Evolutionary conservation across 2,888 invertebrate species (phyloP).

Genomic region (Phrixothrix hirtus): DNA sequence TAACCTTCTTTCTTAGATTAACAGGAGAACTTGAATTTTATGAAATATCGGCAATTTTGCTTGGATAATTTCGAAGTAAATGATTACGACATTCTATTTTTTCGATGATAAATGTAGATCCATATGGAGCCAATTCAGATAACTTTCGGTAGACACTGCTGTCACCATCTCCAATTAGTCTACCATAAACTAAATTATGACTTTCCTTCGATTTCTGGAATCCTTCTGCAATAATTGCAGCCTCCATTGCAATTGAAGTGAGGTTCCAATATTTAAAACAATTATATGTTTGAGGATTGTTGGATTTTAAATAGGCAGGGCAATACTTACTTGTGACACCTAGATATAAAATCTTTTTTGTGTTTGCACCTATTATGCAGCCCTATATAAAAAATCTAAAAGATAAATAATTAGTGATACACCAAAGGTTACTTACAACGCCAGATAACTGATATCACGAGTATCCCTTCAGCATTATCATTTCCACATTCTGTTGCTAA

Average conservation of each 20-base stretch:
- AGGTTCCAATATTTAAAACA: conserved; percentile 42
- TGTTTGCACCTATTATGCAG: conserved; percentile 1
- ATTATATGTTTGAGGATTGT: conserved; percentile 17
- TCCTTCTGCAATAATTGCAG: conserved; percentile 5
- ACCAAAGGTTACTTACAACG: background rate
- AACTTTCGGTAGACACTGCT: conserved; percentile 3
- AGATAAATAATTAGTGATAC: background rate
- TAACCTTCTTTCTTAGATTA: background rate
- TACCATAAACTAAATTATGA: conserved; percentile 4
- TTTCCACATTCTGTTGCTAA: background rate
- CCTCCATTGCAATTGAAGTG: conserved; percentile 30
- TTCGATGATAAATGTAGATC: background rate
- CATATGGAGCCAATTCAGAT: background rate
- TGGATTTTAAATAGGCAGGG: background rate
- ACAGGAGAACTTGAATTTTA: too few relatives aligned
- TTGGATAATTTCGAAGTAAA: background rate
- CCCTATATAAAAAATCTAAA: background rate
- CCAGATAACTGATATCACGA: background rate
- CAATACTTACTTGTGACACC: conserved; percentile 7
- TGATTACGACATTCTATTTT: conserved; percentile 4
- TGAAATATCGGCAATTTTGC: too few relatives aligned
- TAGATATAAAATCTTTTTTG: conserved; percentile 3
- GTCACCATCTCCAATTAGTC: conserved; percentile 2
- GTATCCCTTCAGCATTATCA: background rate
- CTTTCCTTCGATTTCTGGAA: background rate